phyloP scores from a whole-genome alignment of 2,888 invertebrate genomes.

The Abscondita cerata region DNA sequence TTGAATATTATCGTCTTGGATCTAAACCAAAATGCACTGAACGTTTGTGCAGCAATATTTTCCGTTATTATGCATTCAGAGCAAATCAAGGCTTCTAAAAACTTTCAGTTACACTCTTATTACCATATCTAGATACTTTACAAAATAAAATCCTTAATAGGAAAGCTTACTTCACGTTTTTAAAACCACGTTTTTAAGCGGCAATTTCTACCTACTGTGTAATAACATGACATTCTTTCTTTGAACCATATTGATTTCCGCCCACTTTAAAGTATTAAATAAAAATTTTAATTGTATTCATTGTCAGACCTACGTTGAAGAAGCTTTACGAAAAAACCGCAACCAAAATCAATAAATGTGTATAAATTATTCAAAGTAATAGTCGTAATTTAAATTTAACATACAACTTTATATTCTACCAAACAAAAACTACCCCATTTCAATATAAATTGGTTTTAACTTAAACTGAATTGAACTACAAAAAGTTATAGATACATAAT shows the following conservation, averaged over 20 bases:
- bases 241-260: too few relatives aligned
- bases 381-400: constrained; percentile 3
- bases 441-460: neutral
- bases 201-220: too few relatives aligned
- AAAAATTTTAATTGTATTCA: too few relatives aligned
- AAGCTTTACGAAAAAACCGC: too few relatives aligned
- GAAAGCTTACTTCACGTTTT: too few relatives aligned
- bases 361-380: too few relatives aligned
- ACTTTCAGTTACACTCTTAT: constrained; percentile 14
- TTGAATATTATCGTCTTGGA: constrained; percentile 10
- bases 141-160: neutral
- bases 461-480: neutral
- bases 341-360: too few relatives aligned
- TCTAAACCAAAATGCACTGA: constrained; percentile 11
- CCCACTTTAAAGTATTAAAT: too few relatives aligned
- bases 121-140: constrained; percentile 15
- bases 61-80: constrained; percentile 15
- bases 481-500: neutral
- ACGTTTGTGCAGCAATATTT: constrained; percentile 17
- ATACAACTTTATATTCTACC: neutral
- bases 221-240: too few relatives aligned
- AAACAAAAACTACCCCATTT: neutral
- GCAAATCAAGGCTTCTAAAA: constrained; percentile 14
- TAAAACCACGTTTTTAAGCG: too few relatives aligned
- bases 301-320: too few relatives aligned